phyloP scores from a whole-genome alignment of 2,113 vertebrate genomes.

The Aptenodytes forsteri region DNA sequence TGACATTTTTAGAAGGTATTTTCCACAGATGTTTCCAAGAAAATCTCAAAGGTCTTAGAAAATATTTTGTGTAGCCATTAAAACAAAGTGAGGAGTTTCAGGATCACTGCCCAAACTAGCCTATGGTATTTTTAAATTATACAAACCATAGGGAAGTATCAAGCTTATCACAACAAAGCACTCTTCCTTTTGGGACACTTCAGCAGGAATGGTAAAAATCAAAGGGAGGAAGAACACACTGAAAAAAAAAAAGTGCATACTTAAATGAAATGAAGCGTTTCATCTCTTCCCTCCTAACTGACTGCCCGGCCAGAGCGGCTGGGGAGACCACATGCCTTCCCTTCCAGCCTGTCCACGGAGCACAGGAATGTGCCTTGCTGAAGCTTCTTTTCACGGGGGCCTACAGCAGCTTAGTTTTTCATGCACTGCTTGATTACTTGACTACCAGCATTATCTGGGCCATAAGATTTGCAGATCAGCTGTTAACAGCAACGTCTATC shows the following conservation, averaged over 20 bases:
- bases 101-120: background rate
- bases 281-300: background rate
- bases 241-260: background rate
- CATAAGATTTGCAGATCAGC: background rate
- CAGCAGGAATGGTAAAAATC: constrained; percentile 6
- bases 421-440: background rate
- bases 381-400: background rate
- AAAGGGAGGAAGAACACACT: background rate
- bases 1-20: background rate
- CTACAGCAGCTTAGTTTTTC: background rate
- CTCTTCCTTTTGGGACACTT: constrained; percentile 2
- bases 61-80: background rate
- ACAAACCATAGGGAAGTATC: background rate
- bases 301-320: rapidly evolving
- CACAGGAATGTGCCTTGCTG: background rate
- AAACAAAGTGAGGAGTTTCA: background rate
- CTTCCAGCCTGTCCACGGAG: background rate
- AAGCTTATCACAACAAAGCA: constrained; percentile 20
- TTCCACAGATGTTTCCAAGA: background rate
- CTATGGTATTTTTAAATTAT: background rate
- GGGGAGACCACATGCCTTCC: background rate
- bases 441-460: background rate
- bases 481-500: background rate
- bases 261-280: background rate
- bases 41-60: background rate